These are phyloP conservation scores for Galagoides demidoff DNA, from an alignment of 2,797 vertebrate species.

Conservation along the genomic window DNA sequence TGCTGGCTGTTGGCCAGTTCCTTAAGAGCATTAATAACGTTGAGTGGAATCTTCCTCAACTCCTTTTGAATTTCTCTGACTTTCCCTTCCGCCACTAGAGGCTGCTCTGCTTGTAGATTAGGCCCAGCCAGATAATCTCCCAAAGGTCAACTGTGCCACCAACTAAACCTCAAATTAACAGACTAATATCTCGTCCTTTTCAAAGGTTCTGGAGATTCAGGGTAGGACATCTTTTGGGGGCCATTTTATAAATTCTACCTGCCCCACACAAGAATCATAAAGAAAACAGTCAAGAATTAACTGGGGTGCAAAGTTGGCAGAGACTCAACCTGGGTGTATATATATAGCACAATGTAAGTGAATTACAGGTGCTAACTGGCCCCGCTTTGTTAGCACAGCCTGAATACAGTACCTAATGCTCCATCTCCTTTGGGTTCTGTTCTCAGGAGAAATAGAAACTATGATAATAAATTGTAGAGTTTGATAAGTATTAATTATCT, in stretches of 20 bases:
- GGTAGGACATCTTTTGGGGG: not conserved
- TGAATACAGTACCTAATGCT: not conserved
- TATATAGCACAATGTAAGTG: not conserved
- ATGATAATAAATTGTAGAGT: not conserved
- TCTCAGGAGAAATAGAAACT: not conserved
- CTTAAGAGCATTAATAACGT: not conserved
- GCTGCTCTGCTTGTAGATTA: not conserved
- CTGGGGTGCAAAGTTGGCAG: not conserved
- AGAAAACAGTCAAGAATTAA: not conserved
- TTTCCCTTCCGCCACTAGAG: not conserved
- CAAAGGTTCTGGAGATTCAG: not conserved
- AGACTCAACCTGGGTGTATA: not conserved
- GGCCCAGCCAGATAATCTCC: no score
- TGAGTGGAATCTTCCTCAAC: not conserved
- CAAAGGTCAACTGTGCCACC: not conserved
- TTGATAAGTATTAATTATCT: not conserved
- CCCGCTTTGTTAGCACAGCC: not conserved
- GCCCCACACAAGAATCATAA: not conserved
- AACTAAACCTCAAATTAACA: not conserved
- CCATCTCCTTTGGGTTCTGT: not conserved
- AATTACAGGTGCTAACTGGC: not conserved
- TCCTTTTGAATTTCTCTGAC: not conserved
- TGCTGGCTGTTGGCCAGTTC: not conserved
- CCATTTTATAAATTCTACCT: not conserved
- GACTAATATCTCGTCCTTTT: not conserved